Evolutionary conservation across 2,113 vertebrate species (phyloP), one percentile per base, ranked within the genome.

Genomic region (Gnathonemus echidnorhynchus): DNA sequence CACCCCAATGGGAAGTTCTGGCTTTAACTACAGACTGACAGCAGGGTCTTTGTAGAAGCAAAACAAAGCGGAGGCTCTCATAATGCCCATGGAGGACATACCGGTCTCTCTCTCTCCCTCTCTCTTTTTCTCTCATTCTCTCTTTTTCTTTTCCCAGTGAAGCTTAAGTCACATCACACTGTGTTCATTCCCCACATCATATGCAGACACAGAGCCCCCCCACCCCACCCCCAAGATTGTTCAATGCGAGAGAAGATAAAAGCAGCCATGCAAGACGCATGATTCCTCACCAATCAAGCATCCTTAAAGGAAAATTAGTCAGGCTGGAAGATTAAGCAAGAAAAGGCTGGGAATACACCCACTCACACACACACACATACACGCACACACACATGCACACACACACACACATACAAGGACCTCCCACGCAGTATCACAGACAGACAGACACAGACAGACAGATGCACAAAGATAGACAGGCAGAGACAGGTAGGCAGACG

Each of bases 391-490:
- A 3, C 39, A n/a, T 35, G 19, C 11, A 11, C 13, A 15, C 13
- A 1, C 15, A 53, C 3, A 5, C 19, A 56, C 24, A 62, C 46
- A 92, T 88, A 58, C 56, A 56, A 21, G 19, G 53, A 56, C 17
- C 5, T 56, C 5, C 17, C 19, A 56, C 19, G 8, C 5, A 21
- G 17, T 56, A 56, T 56, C 53, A n/a, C 0, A 58, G 56, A 58
- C 21, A 66, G n/a, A 66, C 62, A 27, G n/a, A 11, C 5, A n/a
- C 62, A 70, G 62, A 90, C 62, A 92, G 35, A 92, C 88, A 91
- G 2, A 50, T 45, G 58, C 27, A 58, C 21, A 58, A 58, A 58
- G 56, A 58, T 3, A n/a, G 24, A 9, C 56, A n/a, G 56, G 52
- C 52, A 56, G 52, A 21, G 52, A 56, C 52, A 58, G 21, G 56